Evolutionary conservation across 2,113 vertebrate species (phyloP).

Genomic region (Synchiropus splendidus): DNA sequence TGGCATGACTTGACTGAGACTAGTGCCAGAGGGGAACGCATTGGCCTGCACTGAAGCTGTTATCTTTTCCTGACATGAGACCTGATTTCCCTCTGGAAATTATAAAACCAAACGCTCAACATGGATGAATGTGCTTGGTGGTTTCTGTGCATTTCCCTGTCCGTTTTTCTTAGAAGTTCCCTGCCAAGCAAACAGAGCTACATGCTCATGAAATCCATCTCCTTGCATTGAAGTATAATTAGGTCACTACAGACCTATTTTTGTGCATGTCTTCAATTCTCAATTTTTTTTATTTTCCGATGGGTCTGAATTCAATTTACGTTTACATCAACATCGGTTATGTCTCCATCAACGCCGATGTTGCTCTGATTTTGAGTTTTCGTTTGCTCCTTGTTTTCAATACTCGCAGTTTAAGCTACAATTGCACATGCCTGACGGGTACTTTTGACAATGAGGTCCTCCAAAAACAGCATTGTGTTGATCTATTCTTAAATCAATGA

Average conservation of each 20-base stretch:
- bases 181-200: not conserved
- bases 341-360: too few relatives aligned
- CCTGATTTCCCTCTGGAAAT: conserved; percentile 6
- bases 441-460: too few relatives aligned
- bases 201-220: not conserved
- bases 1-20: conserved; percentile 1
- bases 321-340: too few relatives aligned
- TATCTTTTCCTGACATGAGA: conserved; percentile 1
- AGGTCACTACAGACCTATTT: conserved; percentile 12
- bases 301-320: not conserved
- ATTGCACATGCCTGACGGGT: too few relatives aligned
- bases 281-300: too few relatives aligned
- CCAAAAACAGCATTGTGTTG: too few relatives aligned
- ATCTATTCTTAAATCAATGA: too few relatives aligned
- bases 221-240: conserved; percentile 5
- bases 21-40: conserved; percentile 9
- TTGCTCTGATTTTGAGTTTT: too few relatives aligned
- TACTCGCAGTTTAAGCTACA: too few relatives aligned
- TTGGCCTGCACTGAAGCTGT: not conserved
- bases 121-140: conserved; percentile 1
- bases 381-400: not conserved
- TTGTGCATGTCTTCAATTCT: not conserved
- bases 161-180: not conserved
- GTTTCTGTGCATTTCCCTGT: conserved; percentile 2
- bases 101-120: not conserved